These are phyloP conservation scores for Eupithecia subumbrata DNA, from an alignment of 2,888 invertebrate genomes.

Conservation along the genomic window DNA sequence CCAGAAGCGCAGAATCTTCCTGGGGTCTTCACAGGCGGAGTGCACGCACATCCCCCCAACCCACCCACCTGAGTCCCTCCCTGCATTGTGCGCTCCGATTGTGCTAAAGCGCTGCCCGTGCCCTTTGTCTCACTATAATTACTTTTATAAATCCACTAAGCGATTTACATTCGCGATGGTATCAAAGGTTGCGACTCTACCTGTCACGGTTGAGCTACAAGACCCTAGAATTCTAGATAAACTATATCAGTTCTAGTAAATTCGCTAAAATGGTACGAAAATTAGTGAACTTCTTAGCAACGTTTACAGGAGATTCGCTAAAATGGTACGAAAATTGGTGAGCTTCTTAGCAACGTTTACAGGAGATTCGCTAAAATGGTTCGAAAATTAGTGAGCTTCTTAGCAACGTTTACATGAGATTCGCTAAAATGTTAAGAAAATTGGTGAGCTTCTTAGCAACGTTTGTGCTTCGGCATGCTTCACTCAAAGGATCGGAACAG, in stretches of 20 bases:
- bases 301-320: too few species aligned
- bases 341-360: too few species aligned
- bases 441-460: too few species aligned
- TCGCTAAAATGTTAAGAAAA: too few species aligned
- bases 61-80: background rate
- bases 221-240: background rate
- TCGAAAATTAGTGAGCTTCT: too few species aligned
- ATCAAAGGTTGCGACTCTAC: constrained; percentile 69
- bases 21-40: too few species aligned
- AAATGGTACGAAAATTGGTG: too few species aligned
- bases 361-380: too few species aligned
- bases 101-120: constrained; percentile 56
- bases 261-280: background rate
- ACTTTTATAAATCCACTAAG: constrained; percentile 72
- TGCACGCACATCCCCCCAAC: background rate
- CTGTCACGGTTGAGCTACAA: constrained; percentile 57
- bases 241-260: background rate
- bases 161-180: constrained; percentile 69
- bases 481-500: too few species aligned
- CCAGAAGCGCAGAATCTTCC: too few species aligned
- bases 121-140: constrained; percentile 72
- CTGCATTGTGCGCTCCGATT: constrained; percentile 33
- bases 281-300: background rate
- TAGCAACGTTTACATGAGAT: too few species aligned
- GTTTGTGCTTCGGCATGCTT: too few species aligned